A percentile compares a stretch with the other conserved stretches of the same genome.
Evolutionary conservation across 2,888 invertebrate genomes (phyloP).

Genomic region (Toxonevra muliebris): DNA sequence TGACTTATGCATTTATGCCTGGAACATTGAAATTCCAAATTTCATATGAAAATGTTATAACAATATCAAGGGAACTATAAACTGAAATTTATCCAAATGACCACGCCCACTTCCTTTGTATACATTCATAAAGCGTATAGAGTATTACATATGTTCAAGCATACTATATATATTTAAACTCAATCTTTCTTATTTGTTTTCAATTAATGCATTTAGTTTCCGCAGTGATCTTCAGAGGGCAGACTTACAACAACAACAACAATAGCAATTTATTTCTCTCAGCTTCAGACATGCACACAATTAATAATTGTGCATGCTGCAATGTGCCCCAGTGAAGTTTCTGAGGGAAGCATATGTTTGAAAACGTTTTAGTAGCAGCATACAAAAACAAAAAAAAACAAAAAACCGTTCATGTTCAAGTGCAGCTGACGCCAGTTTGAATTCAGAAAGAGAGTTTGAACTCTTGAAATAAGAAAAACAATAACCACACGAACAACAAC

Average conservation of each 20-base stretch:
- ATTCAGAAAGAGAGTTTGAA: background rate
- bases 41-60: too few species aligned
- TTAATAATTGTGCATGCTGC: background rate
- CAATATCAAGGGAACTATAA: too few species aligned
- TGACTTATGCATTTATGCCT: too few species aligned
- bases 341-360: conserved; percentile 13
- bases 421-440: conserved; percentile 35
- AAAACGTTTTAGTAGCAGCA: too few species aligned
- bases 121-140: background rate
- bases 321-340: background rate
- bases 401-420: conserved; percentile 39
- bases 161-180: conserved; percentile 3
- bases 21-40: too few species aligned
- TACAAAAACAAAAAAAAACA: too few species aligned
- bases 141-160: too few species aligned
- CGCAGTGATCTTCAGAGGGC: conserved; percentile 8
- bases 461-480: background rate
- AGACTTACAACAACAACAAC: background rate
- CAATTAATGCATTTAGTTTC: conserved; percentile 10
- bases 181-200: conserved; percentile 7
- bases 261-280: background rate
- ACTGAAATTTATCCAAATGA: too few species aligned
- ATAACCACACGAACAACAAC: background rate
- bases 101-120: background rate
- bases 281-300: background rate